Evolutionary conservation across 2,113 vertebrate species (phyloP).

Genomic region (Oreotragus oreotragus): DNA sequence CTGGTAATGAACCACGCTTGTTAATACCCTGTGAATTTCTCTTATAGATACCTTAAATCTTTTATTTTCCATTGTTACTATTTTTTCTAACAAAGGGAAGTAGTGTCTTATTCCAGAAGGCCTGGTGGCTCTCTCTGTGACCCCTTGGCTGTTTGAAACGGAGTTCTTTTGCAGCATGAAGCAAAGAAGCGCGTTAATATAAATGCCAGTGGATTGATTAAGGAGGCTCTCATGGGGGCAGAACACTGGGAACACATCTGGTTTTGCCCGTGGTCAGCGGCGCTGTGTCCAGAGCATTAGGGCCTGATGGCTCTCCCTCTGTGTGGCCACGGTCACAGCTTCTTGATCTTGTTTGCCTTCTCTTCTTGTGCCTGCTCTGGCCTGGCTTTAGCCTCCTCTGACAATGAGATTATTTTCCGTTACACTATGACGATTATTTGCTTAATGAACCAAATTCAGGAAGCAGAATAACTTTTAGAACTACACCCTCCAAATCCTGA

Average conservation of each 20-base stretch:
- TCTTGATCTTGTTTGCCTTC: slow-evolving; percentile 47
- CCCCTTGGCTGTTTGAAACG: background rate
- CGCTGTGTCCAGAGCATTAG: background rate
- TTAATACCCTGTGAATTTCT: background rate
- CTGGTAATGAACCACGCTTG: background rate
- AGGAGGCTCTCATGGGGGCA: background rate
- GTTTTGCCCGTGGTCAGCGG: slow-evolving; percentile 40
- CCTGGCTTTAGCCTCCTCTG: slow-evolving; percentile 30
- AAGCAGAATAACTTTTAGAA: slow-evolving; percentile 56
- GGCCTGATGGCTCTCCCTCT: slow-evolving; percentile 31
- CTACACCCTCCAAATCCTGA: background rate
- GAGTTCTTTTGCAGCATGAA: background rate
- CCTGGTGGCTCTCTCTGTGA: background rate
- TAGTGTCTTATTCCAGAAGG: background rate
- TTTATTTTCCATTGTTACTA: background rate
- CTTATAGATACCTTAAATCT: background rate
- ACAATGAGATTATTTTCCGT: slow-evolving; percentile 57
- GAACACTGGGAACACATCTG: background rate
- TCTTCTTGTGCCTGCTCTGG: background rate
- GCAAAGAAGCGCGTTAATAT: background rate
- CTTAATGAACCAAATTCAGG: slow-evolving; percentile 67
- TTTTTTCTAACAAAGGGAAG: background rate
- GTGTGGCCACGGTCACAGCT: slow-evolving; percentile 6
- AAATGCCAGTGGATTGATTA: slow-evolving; percentile 18
- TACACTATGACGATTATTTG: slow-evolving; percentile 58